Evolutionary conservation across 2,888 invertebrate species (phyloP).

Genomic region (Ectemnius cavifrons): DNA sequence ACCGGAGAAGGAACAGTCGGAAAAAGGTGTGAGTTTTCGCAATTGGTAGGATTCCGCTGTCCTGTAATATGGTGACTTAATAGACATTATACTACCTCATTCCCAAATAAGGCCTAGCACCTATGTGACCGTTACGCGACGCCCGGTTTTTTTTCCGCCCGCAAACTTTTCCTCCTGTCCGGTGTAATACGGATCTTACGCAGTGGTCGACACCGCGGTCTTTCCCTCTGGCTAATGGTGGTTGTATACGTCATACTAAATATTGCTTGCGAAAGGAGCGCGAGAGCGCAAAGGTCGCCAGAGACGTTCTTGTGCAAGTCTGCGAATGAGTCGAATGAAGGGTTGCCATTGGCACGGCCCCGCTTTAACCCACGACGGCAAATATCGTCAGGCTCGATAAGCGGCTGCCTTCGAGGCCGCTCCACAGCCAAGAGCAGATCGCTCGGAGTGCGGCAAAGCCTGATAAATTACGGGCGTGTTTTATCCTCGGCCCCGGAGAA

Average conservation of each 20-base stretch:
- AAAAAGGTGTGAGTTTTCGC: not conserved
- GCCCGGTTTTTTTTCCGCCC: not conserved
- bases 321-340: slow-evolving; percentile 25
- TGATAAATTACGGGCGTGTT: slow-evolving; percentile 40
- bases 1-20: not conserved
- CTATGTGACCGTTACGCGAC: too few species aligned
- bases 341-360: slow-evolving; percentile 34
- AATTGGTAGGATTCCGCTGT: not conserved
- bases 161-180: slow-evolving; percentile 4
- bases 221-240: not conserved
- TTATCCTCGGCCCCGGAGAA: slow-evolving; percentile 27
- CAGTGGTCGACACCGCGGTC: not conserved
- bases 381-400: slow-evolving; percentile 29
- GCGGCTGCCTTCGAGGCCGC: slow-evolving; percentile 27
- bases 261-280: slow-evolving; percentile 21
- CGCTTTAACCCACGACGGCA: slow-evolving; percentile 21
- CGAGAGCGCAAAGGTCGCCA: slow-evolving; percentile 28
- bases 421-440: slow-evolving; percentile 12
- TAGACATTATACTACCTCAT: too few species aligned
- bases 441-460: slow-evolving; percentile 24
- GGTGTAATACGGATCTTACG: slow-evolving; percentile 8
- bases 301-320: slow-evolving; percentile 30
- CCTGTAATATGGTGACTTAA: too few species aligned
- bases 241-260: slow-evolving; percentile 22
- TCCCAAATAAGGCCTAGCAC: too few species aligned